Conservation (phyloP, 2,113 vertebrate genomes). For the Carassius carassius region DNA sequence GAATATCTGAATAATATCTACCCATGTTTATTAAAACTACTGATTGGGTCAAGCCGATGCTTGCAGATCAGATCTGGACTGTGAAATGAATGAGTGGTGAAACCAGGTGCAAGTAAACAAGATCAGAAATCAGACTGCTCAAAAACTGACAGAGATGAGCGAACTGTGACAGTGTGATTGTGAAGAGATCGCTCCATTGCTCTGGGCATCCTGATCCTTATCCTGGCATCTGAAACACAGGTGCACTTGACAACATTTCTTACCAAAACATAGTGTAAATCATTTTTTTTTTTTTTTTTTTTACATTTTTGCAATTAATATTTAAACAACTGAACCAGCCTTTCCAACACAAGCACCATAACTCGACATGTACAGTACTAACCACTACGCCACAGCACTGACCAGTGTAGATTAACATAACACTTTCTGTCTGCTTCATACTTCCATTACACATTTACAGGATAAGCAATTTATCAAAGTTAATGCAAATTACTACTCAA, state of each 20-base stretch:
- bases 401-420: background rate
- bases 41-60: background rate
- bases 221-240: background rate
- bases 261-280: background rate
- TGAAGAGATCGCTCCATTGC: conserved; percentile 7
- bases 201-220: background rate
- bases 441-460: background rate
- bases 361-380: background rate
- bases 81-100: background rate
- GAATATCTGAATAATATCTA: too few species aligned
- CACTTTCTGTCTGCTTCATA: background rate
- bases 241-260: background rate
- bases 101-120: conserved; percentile 29
- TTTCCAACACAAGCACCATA: background rate
- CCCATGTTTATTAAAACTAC: background rate
- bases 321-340: background rate
- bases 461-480: background rate
- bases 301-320: background rate
- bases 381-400: background rate
- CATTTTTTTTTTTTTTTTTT: too few species aligned
- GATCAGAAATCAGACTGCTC: conserved; percentile 23
- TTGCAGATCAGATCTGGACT: background rate
- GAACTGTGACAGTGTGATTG: conserved; percentile 25
- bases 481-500: background rate
- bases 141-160: conserved; percentile 26